Evolutionary conservation across 2,797 vertebrate species (phyloP).

Genomic region (Triplophysa yarkandensis): DNA sequence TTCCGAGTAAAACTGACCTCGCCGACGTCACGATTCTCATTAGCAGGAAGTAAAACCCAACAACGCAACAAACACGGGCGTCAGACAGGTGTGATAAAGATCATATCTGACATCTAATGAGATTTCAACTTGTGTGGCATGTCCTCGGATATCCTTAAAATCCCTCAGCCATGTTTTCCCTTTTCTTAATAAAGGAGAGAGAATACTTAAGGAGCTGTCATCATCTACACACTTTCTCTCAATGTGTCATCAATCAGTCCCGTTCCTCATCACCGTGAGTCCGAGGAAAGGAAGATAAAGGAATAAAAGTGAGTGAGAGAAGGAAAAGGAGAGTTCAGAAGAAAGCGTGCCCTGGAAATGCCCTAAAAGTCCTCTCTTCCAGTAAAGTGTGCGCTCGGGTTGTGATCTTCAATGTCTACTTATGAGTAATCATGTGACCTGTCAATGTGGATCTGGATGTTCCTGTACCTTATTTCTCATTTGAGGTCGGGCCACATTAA

Average conservation of each 20-base stretch:
- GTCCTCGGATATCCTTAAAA: background rate
- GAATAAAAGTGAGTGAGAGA: background rate
- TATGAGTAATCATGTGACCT: constrained; percentile 29
- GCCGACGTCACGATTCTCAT: constrained; percentile 6
- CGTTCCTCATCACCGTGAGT: background rate
- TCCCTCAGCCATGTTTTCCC: background rate
- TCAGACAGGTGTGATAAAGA: background rate
- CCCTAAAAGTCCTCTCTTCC: constrained; percentile 48
- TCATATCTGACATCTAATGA: background rate
- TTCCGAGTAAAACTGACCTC: constrained; percentile 13
- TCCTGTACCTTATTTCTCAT: too few relatives aligned
- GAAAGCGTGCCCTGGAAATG: constrained; percentile 39
- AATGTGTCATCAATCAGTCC: background rate
- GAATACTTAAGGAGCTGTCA: background rate
- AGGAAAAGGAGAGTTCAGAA: constrained; percentile 21
- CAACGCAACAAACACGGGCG: background rate
- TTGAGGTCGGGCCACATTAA: background rate
- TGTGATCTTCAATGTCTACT: background rate
- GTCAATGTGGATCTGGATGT: background rate
- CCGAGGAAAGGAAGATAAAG: background rate
- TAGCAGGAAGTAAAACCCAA: constrained; percentile 30
- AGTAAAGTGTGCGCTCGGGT: constrained; percentile 17
- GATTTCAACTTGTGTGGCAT: background rate
- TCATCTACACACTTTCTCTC: background rate
- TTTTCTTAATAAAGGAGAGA: constrained; percentile 5